Base-by-base conservation (phyloP, 2,888 invertebrate genomes). In the Homarus gammarus region DNA sequence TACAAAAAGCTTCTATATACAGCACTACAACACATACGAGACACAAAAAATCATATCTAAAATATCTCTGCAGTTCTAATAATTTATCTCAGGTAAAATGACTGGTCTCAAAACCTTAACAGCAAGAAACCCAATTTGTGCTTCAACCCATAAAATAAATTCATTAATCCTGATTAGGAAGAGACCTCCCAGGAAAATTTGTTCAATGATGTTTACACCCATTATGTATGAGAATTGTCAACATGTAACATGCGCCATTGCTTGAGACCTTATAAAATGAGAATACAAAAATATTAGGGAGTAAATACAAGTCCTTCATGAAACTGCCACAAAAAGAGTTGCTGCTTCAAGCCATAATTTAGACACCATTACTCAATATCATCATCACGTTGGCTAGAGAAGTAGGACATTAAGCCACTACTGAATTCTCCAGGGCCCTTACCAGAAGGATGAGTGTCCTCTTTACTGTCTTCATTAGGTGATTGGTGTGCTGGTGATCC, bases 331-430 rank as follows among this genome's bases (percentile, higher is more conserved):
- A 77, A 75, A 72, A 56, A 83, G 64, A 75, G 75, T 77, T 70
- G 70, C 83, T 70, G 51, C 70, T 78, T 44, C 79, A 64, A 84
- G 70, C 77, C 79, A 49, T 64, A 51, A 49, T 44, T 84, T 61
- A 64, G 44, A 83, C 51, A n/a, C 38, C 79, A 72, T 92, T 83
- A 92, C 75, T 97, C 97, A 93, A 97, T 95, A 94, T 97, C 97
- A 93, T 97, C 97, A 94, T 97, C 97, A 92, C 96, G 96, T 94
- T 98, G 98, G 93, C 97, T 97, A 93, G 97, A 97, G 94, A 98
- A 98, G 94, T 98, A 98, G 94, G 97, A 97, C 90, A 98, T 98
- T 93, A 98, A 95, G 5, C 98, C 98, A 64, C 97, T 90, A 75
- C 92, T 92, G 49, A 92, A 92, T 72, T 92, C 92, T 49, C 92